These are phyloP conservation scores for Erinaceus europaeus DNA, from an alignment of 2,113 vertebrate genomes.

Conservation along the genomic window DNA sequence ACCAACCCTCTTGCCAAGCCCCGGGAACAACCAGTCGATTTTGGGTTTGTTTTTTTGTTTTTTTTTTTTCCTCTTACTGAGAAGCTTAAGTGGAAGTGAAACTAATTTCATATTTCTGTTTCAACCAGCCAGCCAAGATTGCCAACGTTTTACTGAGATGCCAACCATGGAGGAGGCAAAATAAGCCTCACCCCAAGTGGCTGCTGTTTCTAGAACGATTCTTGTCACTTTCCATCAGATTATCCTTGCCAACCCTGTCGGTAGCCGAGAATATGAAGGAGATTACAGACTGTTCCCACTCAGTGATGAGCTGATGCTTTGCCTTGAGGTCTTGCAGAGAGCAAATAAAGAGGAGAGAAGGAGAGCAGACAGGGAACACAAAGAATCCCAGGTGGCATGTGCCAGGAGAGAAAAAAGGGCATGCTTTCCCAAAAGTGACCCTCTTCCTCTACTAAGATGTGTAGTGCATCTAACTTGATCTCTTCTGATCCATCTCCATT, in stretches of 20 bases:
- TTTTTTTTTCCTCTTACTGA: background rate
- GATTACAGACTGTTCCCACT: background rate
- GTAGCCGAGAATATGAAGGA: background rate
- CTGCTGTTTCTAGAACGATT: constrained; percentile 23
- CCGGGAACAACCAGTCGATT: background rate
- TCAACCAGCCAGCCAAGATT: background rate
- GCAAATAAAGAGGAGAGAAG: background rate
- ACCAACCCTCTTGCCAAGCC: background rate
- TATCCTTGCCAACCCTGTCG: background rate
- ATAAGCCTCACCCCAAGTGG: background rate
- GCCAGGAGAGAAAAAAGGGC: too few relatives aligned
- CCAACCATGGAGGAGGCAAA: background rate
- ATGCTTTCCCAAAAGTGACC: too few relatives aligned
- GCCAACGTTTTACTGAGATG: constrained; percentile 5
- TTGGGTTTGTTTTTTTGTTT: too few relatives aligned
- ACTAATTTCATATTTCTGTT: constrained; percentile 52
- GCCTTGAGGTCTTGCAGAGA: background rate
- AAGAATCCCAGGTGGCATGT: too few relatives aligned
- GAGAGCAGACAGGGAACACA: fast-evolving
- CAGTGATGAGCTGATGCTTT: background rate
- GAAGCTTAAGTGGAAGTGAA: constrained; percentile 33
- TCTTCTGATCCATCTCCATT: too few relatives aligned
- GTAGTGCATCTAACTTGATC: too few relatives aligned
- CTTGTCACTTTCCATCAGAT: background rate
- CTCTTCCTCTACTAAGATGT: too few relatives aligned